Base-by-base conservation (phyloP, 2,888 invertebrate genomes). In the Sminthurides aquaticus region DNA sequence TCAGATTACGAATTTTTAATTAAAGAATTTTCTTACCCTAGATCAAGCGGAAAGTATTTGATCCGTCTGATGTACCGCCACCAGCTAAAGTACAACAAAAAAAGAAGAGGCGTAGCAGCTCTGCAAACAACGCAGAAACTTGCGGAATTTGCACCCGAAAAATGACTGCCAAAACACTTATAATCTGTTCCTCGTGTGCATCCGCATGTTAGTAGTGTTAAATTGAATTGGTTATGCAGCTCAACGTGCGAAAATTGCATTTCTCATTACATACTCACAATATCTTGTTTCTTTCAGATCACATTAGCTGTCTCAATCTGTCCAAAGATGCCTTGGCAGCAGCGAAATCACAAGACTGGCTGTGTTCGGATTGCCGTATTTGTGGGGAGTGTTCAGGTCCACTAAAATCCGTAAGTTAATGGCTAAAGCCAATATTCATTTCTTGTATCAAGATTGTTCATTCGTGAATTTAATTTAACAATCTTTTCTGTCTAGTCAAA, bases 111-210 rank as follows among this genome's bases (percentile, higher is more conserved):
- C 49, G 34, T 25, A 49, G 59, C 11, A 54, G 59, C 25, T 34
- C 43, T 26, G 25, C 55, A 5, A 43, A 11, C 27, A 54, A 43
- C 43, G 59, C 34, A 26, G 64, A 60, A 15, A 24, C 55, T n/a
- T 67, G 67, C 34, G 67, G 60, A 48, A 60, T 64, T 54, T 67
- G 67, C 29, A 55, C 56, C 26, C 56, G 55, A 25, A 64, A 64
- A 26, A 29, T 60, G 3, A 60, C 57, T 57, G 57, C 56, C 18
- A 70, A 71, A 55, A 67, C 66, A 49, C 60, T 70, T 25, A 57
- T 73, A 22, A 64, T 70, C 20, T 73, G 73, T 54, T 66, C 68
- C 11, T 28, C 67, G n/a, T 73, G 73, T 52, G 64, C 66, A 27
- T 65, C 64, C 25, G 63, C 66, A 26, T 70, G 71, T 73, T 60